Evolutionary conservation across 2,797 vertebrate genomes (phyloP), one percentile per base, ranked within the genome.

Genomic region (Apogon talboti): DNA sequence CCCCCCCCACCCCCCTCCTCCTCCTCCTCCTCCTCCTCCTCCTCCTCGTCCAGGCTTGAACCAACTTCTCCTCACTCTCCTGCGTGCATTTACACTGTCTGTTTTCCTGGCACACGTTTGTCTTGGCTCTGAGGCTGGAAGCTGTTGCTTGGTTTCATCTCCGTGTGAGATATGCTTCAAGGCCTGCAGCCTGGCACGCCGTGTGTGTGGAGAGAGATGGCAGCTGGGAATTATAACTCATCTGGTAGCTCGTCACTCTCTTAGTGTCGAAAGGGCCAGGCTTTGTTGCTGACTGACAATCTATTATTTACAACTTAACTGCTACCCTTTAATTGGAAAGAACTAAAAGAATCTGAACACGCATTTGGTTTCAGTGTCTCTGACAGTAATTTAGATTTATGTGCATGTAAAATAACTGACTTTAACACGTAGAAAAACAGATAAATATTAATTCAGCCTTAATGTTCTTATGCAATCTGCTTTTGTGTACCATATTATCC

Each of bases 181-280:
- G 71, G 79, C 83, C 43, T 72, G 68, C 78, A 79, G 86, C 86
- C 83, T 89, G 86, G 84, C 87, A 87, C 59, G 21, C 40, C 28
- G 47, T 45, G 66, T 54, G 66, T 47, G 66, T 13, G 18, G 42
- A 44, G 52, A 62, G 71, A 76, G 76, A 87, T 83, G 77, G 71
- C 86, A 81, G 76, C 82, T 81, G 82, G 73, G 74, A 82, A 52
- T 48, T 63, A 85, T 87, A 88, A 89, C 69, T 91, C 85, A 90
- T 78, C 64, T 51, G 60, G 60, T 46, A 81, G 74, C 54, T 81
- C 58, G 35, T 87, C 82, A 38, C 59, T 69, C 55, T 59, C 5
- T 0, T 11, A 43, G 66, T 74, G 78, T 54, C 37, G 62, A 81
- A 70, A 78, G 68, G 66, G 37, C 66, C 74, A 71, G 58, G 75